Conservation (phyloP, 2,888 invertebrate species). For the Diarsia dahlii region DNA sequence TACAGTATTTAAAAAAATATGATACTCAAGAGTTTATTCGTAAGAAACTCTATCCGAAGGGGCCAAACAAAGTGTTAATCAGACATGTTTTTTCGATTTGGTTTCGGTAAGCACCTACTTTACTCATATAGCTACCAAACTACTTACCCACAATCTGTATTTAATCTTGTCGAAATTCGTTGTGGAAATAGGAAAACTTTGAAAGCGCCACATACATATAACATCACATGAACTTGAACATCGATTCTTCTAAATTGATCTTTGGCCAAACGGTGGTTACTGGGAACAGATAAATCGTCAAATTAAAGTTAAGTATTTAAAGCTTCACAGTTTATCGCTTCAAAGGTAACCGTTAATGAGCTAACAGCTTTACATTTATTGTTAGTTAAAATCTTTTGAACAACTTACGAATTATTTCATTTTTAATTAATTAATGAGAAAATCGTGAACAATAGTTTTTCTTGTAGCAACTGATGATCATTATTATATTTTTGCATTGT, state of each 20-base stretch:
- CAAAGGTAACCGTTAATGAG: slow-evolving; percentile 42
- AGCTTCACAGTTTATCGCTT: slow-evolving; percentile 56
- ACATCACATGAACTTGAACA: too few relatives aligned
- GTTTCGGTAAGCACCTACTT: too few relatives aligned
- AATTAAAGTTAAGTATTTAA: slow-evolving; percentile 57
- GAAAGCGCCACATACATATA: too few relatives aligned
- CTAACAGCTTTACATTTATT: slow-evolving; percentile 51
- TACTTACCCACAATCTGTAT: too few relatives aligned
- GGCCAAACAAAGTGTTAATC: too few relatives aligned
- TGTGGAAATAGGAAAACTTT: too few relatives aligned
- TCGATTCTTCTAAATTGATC: slow-evolving; percentile 26
- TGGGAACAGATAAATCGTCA: slow-evolving; percentile 59
- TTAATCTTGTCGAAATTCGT: too few relatives aligned
- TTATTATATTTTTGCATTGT: not conserved
- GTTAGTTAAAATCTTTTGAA: slow-evolving; percentile 1
- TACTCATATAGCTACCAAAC: too few relatives aligned
- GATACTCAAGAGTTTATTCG: too few relatives aligned
- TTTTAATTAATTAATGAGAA: not conserved
- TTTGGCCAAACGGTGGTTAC: slow-evolving; percentile 37
- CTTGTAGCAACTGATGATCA: not conserved
- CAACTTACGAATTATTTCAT: not conserved
- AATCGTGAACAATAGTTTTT: not conserved
- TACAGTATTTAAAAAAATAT: too few relatives aligned
- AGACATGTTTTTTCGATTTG: too few relatives aligned
- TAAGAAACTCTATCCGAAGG: too few relatives aligned